These are phyloP conservation scores for Drosophila mercatorum DNA, from an alignment of 2,888 invertebrate genomes.

Conservation along the genomic window DNA sequence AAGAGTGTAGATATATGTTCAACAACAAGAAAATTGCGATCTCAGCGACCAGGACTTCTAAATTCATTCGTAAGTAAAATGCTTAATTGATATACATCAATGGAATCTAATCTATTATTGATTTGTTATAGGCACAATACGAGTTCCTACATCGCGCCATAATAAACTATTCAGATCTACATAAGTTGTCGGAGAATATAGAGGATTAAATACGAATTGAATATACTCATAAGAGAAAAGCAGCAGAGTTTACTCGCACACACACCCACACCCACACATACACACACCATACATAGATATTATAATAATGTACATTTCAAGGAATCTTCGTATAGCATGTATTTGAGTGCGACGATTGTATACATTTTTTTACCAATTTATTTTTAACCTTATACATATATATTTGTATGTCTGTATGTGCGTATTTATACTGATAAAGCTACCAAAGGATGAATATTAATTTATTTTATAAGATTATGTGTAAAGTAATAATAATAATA, in stretches of 20 bases:
- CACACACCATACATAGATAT: conserved; percentile 51
- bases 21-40: conserved; percentile 92
- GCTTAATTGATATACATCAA: neutral
- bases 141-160: conserved; percentile 97
- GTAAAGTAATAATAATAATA: conserved; percentile 63
- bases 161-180: conserved; percentile 94
- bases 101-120: neutral
- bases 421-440: conserved; percentile 72
- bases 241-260: conserved; percentile 49
- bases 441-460: conserved; percentile 75
- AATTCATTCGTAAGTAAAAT: conserved; percentile 87
- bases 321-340: conserved; percentile 55
- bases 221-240: conserved; percentile 41
- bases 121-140: conserved; percentile 90
- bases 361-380: conserved; percentile 71
- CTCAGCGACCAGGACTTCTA: conserved; percentile 93
- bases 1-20: conserved; percentile 94
- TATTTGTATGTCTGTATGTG: conserved; percentile 73
- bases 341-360: conserved; percentile 57
- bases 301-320: conserved; percentile 64
- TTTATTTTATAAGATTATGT: conserved; percentile 77
- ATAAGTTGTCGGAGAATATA: conserved; percentile 87
- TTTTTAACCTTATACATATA: conserved; percentile 70
- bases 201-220: conserved; percentile 62
- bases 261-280: conserved; percentile 32